Base-by-base conservation (phyloP, 1,140 invertebrate genomes). In the Rhyacophila brunnea region DNA sequence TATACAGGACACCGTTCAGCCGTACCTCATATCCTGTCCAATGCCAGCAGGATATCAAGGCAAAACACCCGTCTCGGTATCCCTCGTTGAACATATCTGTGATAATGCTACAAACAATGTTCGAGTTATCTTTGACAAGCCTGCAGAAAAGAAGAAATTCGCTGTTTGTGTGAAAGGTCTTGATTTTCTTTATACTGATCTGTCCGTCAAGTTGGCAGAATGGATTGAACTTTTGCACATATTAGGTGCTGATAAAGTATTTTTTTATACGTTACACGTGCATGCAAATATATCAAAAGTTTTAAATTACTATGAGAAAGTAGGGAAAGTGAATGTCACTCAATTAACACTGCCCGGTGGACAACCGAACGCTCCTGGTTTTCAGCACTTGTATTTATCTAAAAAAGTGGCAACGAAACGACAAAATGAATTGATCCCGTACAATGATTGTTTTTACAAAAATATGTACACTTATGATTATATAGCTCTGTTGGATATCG, bases 371-470 rank as follows among this genome's bases (percentile, higher is more conserved):
- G 82, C 92, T 6, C 91, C 91, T 0, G 86, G 87, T 0, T 87
- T 95, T 50, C 88, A 93, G 68, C 92, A 95, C 71, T 81, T 92
- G 71, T 95, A 93, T 67, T 79, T 95, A 2, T 90, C 89, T 42
- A 91, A 92, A 69, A 92, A 91, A 71, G 87, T 89, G 2, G 94
- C 90, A 67, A 87, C 94, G 71, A 97, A 97, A 71, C 79, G 95
- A 9, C 91, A 96, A 68, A 95, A 96, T 73, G 95, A 97, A 72
- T 80, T 98, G 32, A 95, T 97, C 65, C 94, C 95, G 0, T 97
- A 96, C 79, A 98, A 98, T 74, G 95, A 98, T 71, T 98, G 95
- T 69, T 81, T 98, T 1, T 97, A 98, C 76, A 89, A 93, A 66
- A 91, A 95, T 70, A 84, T 95, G 75, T 94, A 95, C 70, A 80